Evolutionary conservation across 2,888 invertebrate genomes (phyloP), one percentile per base, ranked within the genome.

Genomic region (Drosophila mimetica): DNA sequence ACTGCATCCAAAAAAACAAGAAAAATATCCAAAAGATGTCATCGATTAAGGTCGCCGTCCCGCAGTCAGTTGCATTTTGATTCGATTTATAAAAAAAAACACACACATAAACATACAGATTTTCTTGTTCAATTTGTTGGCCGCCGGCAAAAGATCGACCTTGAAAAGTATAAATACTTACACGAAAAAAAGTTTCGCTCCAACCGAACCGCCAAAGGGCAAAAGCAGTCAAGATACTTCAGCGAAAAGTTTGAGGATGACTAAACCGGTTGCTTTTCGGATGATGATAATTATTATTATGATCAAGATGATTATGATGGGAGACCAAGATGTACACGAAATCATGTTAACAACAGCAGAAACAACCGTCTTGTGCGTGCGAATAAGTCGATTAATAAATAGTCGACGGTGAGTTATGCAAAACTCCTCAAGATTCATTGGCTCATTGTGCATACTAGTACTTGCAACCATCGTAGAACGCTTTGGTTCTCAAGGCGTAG

Each of bases 41-140:
- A 71, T 80, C 86, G 83, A 86, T 82, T 86, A 86, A 84, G 82
- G 82, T 77, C 82, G 48, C 55, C 16, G 72, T 64, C 72, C 71
- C 77, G 73, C 77, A 54, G 84, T 78, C 42, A 74, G 86, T 86
- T 81, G 86, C 81, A 81, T 69, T 71, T 86, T 76, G 54, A 66
- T 70, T 63, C 46, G 46, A 32, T 59, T 59, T 32, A 39, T 59
- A 46, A 39, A 16, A 46, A 39, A 16, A 18, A 28, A 2, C 11
- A 11, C 4, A 30, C 11, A 18, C 6, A 39, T 51, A 65, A 63
- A 65, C 72, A 67, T 44, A 64, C 22, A 41, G 61, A 46, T 67
- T 74, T 69, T 51, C 58, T 42, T 66, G 58, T 63, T 76, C 64
- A 48, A 59, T 63, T 50, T 60, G 60, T 65, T 50, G 55, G 44